Percentiles rank a stretch among this genome's conserved stretches.
Evolutionary conservation across 2,888 invertebrate species (phyloP).

Genomic region (Sminthurides aquaticus): DNA sequence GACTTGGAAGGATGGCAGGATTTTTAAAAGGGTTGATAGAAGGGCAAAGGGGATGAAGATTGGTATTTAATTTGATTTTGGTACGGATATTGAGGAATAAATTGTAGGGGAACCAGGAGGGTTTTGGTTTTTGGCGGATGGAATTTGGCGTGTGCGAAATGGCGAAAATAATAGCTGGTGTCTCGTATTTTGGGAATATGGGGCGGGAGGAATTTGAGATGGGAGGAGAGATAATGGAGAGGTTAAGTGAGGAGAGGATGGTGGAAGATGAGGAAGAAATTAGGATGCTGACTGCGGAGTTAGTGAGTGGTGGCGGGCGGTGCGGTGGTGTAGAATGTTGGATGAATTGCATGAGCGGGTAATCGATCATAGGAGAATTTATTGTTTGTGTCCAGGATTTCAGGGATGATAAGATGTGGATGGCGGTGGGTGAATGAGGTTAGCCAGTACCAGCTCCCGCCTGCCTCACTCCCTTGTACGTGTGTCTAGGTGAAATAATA

Average conservation of each 20-base stretch:
- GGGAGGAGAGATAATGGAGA: not conserved
- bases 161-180: no score
- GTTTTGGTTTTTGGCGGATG: no score
- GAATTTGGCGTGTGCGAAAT: no score
- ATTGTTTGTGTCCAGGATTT: conserved; percentile 17
- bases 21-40: no score
- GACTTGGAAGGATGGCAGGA: not conserved
- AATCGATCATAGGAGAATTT: conserved; percentile 8
- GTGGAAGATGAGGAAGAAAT: not conserved
- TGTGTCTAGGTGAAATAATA: conserved; percentile 24
- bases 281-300: not conserved
- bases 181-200: not conserved
- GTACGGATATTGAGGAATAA: no score
- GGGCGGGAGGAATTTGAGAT: not conserved
- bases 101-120: no score
- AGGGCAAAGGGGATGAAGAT: no score
- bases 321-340: not conserved
- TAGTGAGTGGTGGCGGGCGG: not conserved
- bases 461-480: not conserved
- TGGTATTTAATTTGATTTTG: no score
- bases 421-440: no score
- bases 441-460: not conserved
- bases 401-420: not conserved
- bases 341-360: not conserved
- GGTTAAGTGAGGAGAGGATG: not conserved